Conservation (phyloP, 2,797 vertebrate genomes). For the Amblyraja radiata region DNA sequence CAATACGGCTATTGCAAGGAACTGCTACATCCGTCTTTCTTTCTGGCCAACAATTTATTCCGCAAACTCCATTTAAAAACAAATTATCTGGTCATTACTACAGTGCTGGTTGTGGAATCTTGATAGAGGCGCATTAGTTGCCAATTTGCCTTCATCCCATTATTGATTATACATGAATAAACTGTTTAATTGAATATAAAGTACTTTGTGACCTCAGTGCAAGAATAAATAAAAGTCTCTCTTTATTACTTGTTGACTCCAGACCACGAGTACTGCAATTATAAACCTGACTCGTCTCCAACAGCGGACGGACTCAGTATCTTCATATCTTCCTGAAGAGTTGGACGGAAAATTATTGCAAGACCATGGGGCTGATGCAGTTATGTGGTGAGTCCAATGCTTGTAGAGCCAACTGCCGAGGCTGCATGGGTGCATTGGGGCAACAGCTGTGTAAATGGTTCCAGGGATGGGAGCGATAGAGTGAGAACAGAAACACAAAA, state of each 20-base stretch:
- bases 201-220: neutral
- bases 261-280: neutral
- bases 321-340: neutral
- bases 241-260: neutral
- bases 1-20: neutral
- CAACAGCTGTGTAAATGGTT: neutral
- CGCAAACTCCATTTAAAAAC: neutral
- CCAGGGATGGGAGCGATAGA: neutral
- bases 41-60: neutral
- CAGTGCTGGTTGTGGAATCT: neutral
- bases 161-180: neutral
- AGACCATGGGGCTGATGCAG: neutral
- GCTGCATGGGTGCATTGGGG: neutral
- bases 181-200: neutral
- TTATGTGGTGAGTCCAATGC: neutral
- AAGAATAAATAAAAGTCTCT: neutral
- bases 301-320: neutral
- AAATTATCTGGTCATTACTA: neutral
- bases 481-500: neutral
- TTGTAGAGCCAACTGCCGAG: too few species aligned
- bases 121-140: too few species aligned
- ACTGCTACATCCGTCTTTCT: neutral
- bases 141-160: too few species aligned
- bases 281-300: neutral
- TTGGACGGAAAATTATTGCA: neutral